phyloP scores from a whole-genome alignment of 2,888 invertebrate species.

The Pyralis farinalis region DNA sequence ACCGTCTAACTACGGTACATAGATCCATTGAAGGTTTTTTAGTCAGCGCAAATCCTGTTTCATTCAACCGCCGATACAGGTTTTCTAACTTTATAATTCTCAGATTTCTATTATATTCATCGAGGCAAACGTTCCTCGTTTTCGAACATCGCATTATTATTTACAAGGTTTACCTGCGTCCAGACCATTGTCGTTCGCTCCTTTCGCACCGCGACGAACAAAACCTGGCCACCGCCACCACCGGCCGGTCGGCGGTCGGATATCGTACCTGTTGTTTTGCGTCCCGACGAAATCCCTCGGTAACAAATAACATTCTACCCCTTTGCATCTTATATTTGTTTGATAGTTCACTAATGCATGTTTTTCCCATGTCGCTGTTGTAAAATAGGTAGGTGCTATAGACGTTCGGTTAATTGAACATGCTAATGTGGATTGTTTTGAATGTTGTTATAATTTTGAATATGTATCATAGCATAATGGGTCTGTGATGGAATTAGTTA shows the following conservation, averaged over 20 bases:
- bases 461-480: background rate
- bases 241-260: constrained; percentile 12
- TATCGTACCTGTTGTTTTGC: constrained; percentile 17
- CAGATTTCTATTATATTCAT: too few relatives aligned
- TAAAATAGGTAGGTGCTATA: background rate
- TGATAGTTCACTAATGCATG: background rate
- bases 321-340: constrained; percentile 1
- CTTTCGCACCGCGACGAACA: constrained; percentile 12
- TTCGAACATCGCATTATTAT: background rate
- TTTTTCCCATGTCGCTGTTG: background rate
- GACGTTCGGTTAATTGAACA: background rate
- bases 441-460: background rate
- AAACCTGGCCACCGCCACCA: constrained; percentile 7
- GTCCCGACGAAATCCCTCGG: constrained; percentile 17
- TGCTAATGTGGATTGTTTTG: background rate
- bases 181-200: constrained; percentile 16
- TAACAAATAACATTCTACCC: background rate
- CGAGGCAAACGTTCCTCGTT: too few relatives aligned
- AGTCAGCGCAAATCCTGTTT: background rate
- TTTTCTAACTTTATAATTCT: too few relatives aligned
- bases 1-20: background rate
- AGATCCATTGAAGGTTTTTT: background rate
- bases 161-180: constrained; percentile 18
- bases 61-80: background rate
- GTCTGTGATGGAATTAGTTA: background rate